Evolutionary conservation across 2,113 vertebrate species (phyloP).

Genomic region (Vidua macroura): DNA sequence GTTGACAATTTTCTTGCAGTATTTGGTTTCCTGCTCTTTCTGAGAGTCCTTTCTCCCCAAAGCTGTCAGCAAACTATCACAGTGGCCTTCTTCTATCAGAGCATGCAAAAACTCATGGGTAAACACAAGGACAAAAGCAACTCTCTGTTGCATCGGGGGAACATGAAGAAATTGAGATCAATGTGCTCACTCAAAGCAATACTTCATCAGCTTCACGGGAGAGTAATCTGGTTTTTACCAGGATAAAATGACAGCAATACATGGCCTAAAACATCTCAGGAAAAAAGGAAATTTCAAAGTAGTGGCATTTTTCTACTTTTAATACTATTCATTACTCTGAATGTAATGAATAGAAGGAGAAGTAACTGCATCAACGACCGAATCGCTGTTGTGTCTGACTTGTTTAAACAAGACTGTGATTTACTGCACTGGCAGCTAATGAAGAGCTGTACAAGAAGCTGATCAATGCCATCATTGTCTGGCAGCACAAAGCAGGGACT

Average conservation of each 20-base stretch:
- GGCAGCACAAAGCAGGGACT: slow-evolving; percentile 35
- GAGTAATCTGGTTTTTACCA: not conserved
- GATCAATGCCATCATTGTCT: slow-evolving; percentile 50
- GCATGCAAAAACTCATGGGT: not conserved
- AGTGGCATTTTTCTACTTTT: not conserved
- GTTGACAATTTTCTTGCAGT: not conserved
- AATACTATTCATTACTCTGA: not conserved
- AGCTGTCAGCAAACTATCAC: not conserved
- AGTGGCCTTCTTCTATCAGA: not conserved
- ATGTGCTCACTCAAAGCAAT: not conserved
- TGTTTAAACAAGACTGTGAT: slow-evolving; percentile 55
- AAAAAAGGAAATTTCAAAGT: slow-evolving; percentile 4
- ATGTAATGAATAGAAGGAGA: not conserved
- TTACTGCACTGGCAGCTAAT: slow-evolving; percentile 54
- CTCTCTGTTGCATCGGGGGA: not conserved
- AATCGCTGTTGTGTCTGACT: slow-evolving; percentile 34
- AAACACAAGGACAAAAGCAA: not conserved
- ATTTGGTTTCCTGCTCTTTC: not conserved
- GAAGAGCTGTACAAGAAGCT: slow-evolving; percentile 53
- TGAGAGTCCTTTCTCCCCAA: not conserved
- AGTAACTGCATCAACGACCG: not conserved
- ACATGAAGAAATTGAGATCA: not conserved
- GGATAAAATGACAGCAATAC: not conserved
- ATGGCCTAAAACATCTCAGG: not conserved
- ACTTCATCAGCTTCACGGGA: not conserved